Evolutionary conservation across 23 tunicate species (phyloP).

Genomic region (Halocynthia aurantium): DNA sequence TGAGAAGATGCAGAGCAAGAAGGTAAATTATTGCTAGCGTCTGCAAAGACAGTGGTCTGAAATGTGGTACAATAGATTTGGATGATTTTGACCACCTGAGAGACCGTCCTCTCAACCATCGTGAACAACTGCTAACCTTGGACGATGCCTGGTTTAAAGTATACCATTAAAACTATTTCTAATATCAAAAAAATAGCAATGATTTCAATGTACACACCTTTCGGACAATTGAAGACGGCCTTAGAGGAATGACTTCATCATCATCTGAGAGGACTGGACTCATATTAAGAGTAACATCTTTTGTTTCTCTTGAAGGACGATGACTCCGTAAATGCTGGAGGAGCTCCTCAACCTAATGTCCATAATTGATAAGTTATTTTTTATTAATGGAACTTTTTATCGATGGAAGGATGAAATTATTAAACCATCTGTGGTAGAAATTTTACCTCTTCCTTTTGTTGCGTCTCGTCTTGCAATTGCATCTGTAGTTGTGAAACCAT

Average conservation of each 20-base stretch:
- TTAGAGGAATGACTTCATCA: conserved; percentile 33
- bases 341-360: conserved; percentile 14
- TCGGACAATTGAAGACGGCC: conserved; percentile 32
- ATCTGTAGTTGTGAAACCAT: conserved; percentile 24
- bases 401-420: neutral
- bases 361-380: no score
- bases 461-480: conserved; percentile 37
- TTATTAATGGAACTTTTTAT: neutral
- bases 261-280: conserved; percentile 16
- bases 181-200: no score
- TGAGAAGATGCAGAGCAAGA: conserved; percentile 11
- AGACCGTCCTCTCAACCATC: conserved; percentile 22
- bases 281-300: conserved; percentile 18
- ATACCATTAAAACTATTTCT: neutral
- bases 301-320: neutral
- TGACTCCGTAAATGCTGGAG: conserved; percentile 4
- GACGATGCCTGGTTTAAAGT: neutral
- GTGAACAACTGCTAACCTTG: conserved; percentile 8
- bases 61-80: conserved; percentile 5
- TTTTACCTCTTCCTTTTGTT: conserved; percentile 28
- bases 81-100: conserved; percentile 22
- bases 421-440: neutral
- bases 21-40: conserved; percentile 16
- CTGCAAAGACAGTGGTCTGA: conserved; percentile 32
- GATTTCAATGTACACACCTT: conserved; percentile 10